Percentiles rank a stretch among this genome's conserved stretches.
These are phyloP conservation scores for Drosophila greeni DNA, from an alignment of 2,888 invertebrate genomes.

Conservation along the genomic window DNA sequence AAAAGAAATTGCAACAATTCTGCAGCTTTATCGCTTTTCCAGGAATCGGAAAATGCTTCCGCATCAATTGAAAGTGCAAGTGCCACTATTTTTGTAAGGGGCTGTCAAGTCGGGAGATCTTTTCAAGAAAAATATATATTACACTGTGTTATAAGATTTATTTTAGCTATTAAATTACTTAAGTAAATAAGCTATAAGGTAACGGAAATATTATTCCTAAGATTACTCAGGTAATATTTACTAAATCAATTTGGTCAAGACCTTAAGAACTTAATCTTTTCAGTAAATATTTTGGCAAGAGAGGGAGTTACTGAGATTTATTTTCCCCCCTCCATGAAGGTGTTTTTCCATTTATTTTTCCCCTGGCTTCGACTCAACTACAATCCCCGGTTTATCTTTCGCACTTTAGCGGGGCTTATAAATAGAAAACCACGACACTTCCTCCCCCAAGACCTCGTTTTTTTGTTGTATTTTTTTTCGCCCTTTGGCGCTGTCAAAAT, in stretches of 20 bases:
- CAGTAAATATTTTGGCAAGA: slow-evolving; percentile 27
- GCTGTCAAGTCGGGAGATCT: neutral
- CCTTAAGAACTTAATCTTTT: slow-evolving; percentile 26
- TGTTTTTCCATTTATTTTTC: slow-evolving; percentile 8
- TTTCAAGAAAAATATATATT: neutral
- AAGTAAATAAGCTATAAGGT: neutral
- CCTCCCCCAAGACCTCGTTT: slow-evolving; percentile 13
- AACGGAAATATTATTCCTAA: neutral
- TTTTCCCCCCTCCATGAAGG: neutral
- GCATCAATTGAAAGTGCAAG: slow-evolving; percentile 60
- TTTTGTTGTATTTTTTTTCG: slow-evolving; percentile 18
- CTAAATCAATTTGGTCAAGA: slow-evolving; percentile 13
- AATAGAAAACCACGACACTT: slow-evolving; percentile 55
- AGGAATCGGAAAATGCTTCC: slow-evolving; percentile 68
- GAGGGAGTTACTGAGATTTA: slow-evolving; percentile 4
- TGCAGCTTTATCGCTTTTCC: slow-evolving; percentile 71
- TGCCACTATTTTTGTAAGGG: slow-evolving; percentile 27
- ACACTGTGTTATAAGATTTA: neutral
- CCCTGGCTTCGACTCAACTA: neutral
- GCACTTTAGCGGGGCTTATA: slow-evolving; percentile 45
- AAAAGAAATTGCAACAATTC: slow-evolving; percentile 45
- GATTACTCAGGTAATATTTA: slow-evolving; percentile 1
- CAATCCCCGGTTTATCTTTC: slow-evolving; percentile 25
- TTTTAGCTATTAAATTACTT: neutral
- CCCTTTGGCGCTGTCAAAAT: slow-evolving; percentile 59